phyloP scores from a whole-genome alignment of 2,797 vertebrate species.

The Tragelaphus oryx region DNA sequence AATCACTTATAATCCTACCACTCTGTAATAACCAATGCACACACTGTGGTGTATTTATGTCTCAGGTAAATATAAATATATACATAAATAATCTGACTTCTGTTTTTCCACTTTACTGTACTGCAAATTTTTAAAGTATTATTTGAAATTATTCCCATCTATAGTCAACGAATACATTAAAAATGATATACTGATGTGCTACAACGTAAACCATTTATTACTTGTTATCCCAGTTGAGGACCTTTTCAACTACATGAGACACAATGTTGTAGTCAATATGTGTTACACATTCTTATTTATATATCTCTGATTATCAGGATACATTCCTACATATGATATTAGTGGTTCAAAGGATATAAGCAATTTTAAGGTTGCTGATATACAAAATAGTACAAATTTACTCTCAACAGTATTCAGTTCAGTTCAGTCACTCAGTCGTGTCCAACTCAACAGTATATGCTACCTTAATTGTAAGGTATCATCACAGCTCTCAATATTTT shows the following conservation, averaged over 20 bases:
- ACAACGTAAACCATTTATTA: background rate
- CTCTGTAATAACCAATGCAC: background rate
- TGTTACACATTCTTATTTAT: background rate
- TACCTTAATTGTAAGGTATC: background rate
- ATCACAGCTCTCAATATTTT: slow-evolving; percentile 18
- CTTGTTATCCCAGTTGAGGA: background rate
- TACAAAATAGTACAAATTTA: slow-evolving; percentile 23
- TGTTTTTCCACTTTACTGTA: background rate
- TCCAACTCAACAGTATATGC: background rate
- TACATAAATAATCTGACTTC: background rate
- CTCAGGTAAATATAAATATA: background rate
- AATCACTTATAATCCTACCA: background rate
- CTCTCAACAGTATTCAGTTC: background rate
- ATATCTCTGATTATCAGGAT: background rate
- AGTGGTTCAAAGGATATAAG: background rate
- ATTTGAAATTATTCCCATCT: slow-evolving; percentile 20
- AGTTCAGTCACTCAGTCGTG: no score
- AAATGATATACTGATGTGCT: background rate
- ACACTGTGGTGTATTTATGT: background rate
- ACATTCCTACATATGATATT: background rate
- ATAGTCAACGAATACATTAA: background rate
- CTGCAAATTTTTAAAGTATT: background rate
- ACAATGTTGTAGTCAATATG: background rate
- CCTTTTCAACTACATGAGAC: background rate
- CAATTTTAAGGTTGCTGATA: background rate